Evolutionary conservation across 2,113 vertebrate species (phyloP), one percentile per base, ranked within the genome.

Genomic region (Dipodomys stephensi): DNA sequence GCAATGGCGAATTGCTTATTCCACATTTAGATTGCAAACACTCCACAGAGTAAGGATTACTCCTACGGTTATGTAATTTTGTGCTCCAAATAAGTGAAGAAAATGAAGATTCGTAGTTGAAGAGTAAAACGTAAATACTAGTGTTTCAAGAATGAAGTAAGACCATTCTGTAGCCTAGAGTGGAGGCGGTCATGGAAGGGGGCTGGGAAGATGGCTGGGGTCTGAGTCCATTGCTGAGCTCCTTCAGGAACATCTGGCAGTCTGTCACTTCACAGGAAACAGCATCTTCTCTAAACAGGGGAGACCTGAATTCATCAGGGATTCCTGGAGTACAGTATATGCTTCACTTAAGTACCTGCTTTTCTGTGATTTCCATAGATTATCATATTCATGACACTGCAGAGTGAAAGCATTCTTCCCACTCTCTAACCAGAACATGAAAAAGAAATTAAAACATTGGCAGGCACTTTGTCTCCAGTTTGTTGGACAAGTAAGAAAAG

Each of bases 381-480:
- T 99, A 99, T 98, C 98, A 99, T 99, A 99, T 98, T 99, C 98
- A 98, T 99, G 98, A 98, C 97, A 98, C 95, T 97, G 97, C 95
- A 96, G 97, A 98, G 98, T 97, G 98, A 98, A 98, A 98, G 97
- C 98, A 97, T 97, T 98, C 98, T 97, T 98, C 98, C 98, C 96
- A 97, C 97, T 98, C 97, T 96, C 97, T 98, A 97, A 97, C 96
- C 96, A 97, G 97, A 98, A 98, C 98, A 98, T 97, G 98, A 98
- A 97, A 98, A 97, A 98, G 98, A 98, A 98, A 98, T 98, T 98
- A 98, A 98, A 98, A 98, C 96, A 98, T 90, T 98, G 98, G 98
- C 98, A 98, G 98, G 97, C 98, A 98, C 98, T 98, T 98, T 99
- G 98, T 98, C 98, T 99, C 97, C 97, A 97, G 97, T 98, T 98